Evolutionary conservation across 1,140 invertebrate species (phyloP), one percentile per base, ranked within the genome.

Genomic region (Odontomachus brunneus): DNA sequence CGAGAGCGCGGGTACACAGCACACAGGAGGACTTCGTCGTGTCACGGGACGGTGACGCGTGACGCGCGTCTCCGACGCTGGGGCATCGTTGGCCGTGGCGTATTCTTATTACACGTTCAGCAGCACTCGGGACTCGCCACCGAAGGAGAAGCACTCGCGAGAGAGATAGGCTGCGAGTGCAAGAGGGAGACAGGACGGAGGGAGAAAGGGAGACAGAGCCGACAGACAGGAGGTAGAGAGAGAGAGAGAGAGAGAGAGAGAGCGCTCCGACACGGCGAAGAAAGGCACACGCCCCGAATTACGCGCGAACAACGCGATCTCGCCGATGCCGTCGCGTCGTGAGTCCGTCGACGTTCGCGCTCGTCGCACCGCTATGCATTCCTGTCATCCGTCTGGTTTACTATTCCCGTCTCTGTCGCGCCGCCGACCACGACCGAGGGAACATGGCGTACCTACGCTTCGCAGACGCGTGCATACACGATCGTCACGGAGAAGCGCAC

Each of bases 381-480:
- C 86, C 88, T 88, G 88, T 88, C 88, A 88, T 89, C 62, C 83
- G 83, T 75, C 72, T 53, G 19, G 59, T 17, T 51, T 19, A 24
- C 55, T 49, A 22, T 55, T 67, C n/a, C 55, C 26, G 65, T 83
- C 65, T 26, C 73, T 55, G 65, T 48, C 51, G 11, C 55, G 15
- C 57, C 49, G 53, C 72, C 82, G 55, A 78, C 83, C 72, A 86
- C 83, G 82, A 60, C 71, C 82, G 83, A 84, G 65, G 15, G 69
- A 88, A 88, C 83, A 88, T 88, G 87, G 86, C 86, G 87, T 81
- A 88, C 63, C 83, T 82, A 84, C 75, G 83, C 72, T 84, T 60
- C 63, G 4, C 78, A 80, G 72, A 74, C 73, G 73, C 33, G 65
- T 44, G 44, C 73, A 76, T 59, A 74, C 66, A 74, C 74, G 63